Conservation (phyloP, 2,888 invertebrate species). For the Rhogogaster chlorosoma region DNA sequence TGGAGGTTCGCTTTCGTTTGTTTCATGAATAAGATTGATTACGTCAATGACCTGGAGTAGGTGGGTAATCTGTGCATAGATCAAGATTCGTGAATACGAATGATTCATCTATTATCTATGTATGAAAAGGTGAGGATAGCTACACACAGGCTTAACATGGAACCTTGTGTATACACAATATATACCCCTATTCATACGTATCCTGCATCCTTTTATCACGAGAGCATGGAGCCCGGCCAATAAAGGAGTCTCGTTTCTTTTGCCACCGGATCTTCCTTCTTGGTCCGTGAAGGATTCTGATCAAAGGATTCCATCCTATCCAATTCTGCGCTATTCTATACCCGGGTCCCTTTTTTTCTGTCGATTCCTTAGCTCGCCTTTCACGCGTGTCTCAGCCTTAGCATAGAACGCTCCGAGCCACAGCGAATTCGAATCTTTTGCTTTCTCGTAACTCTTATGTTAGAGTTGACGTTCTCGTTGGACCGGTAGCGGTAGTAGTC, state of each 20-base stretch:
- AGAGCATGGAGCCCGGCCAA: conserved; percentile 8
- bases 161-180: not conserved
- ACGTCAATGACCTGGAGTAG: conserved; percentile 9
- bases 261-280: conserved; percentile 34
- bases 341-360: conserved; percentile 13
- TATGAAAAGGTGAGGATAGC: conserved; percentile 21
- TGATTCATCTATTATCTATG: conserved; percentile 17
- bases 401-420: not conserved
- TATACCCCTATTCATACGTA: conserved; percentile 2
- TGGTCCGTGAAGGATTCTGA: conserved; percentile 30
- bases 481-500: conserved; percentile 2
- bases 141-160: not conserved
- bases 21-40: conserved; percentile 32
- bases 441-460: conserved; percentile 11
- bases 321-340: conserved; percentile 18
- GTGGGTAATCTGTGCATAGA: conserved; percentile 18
- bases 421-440: conserved; percentile 28
- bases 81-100: conserved; percentile 33
- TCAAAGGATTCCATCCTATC: conserved; percentile 35
- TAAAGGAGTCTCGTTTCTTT: conserved; percentile 38
- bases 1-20: conserved; percentile 8
- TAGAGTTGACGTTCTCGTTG: conserved; percentile 11
- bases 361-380: not conserved
- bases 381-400: conserved; percentile 6
- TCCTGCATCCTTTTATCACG: conserved; percentile 3